These are phyloP conservation scores for Sebastes reedi DNA, from an alignment of 2,797 vertebrate genomes.

Conservation along the genomic window DNA sequence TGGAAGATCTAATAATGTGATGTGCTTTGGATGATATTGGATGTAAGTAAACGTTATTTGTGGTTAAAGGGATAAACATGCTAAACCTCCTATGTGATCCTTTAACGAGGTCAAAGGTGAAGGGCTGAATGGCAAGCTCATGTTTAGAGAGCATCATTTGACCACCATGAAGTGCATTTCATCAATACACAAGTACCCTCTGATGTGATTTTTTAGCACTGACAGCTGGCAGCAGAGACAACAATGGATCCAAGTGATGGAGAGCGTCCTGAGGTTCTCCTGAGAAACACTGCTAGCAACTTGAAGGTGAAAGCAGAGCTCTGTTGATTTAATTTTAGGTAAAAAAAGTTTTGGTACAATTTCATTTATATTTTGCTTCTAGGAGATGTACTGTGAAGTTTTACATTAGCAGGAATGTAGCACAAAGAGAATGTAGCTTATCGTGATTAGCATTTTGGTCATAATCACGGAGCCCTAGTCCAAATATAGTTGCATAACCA, in stretches of 20 bases:
- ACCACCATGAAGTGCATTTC: not conserved
- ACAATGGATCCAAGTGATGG: not conserved
- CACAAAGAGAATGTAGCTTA: too few relatives aligned
- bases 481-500: too few relatives aligned
- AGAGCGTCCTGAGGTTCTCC: not conserved
- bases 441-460: too few relatives aligned
- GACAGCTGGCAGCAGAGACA: not conserved
- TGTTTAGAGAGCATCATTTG: not conserved
- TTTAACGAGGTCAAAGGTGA: slow-evolving; percentile 2
- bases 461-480: too few relatives aligned
- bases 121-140: not conserved
- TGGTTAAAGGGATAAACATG: not conserved
- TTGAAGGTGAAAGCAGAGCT: too few relatives aligned
- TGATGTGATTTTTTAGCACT: not conserved
- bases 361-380: too few relatives aligned
- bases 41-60: not conserved
- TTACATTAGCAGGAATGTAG: too few relatives aligned
- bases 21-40: not conserved
- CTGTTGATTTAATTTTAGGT: too few relatives aligned
- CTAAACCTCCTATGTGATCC: not conserved
- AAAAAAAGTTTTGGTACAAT: too few relatives aligned
- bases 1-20: not conserved
- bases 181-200: not conserved
- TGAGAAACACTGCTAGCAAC: not conserved
- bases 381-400: too few relatives aligned